Percentiles rank a stretch among this genome's conserved stretches.
Conservation (phyloP, 2,113 vertebrate genomes). For the Mastomys natalensis region DNA sequence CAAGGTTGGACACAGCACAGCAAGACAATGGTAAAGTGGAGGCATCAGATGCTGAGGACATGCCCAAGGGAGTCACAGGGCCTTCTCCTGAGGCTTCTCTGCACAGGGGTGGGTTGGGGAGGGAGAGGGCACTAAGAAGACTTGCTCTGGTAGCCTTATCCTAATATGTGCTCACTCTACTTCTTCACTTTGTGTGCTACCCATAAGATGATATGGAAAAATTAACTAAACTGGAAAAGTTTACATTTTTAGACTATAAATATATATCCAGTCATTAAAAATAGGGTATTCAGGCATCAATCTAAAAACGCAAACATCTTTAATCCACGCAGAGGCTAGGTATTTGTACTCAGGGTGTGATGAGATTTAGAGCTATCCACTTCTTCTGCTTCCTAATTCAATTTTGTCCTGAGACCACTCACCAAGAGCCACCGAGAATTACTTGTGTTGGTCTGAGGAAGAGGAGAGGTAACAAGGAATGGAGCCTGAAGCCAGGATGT, state of each 20-base stretch:
- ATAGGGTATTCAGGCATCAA: neutral
- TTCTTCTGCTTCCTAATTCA: constrained; percentile 45
- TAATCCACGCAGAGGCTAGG: neutral
- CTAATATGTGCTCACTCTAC: neutral
- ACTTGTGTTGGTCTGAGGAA: neutral
- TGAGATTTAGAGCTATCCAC: too few relatives aligned
- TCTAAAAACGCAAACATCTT: neutral
- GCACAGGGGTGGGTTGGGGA: neutral
- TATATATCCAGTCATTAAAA: neutral
- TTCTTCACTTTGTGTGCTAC: neutral
- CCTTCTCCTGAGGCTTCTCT: constrained; percentile 20
- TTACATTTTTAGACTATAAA: constrained; percentile 50
- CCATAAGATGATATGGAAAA: neutral
- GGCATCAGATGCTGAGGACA: neutral
- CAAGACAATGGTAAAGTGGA: neutral
- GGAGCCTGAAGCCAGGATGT: neutral
- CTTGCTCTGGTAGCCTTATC: constrained; percentile 25
- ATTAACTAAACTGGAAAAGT: constrained; percentile 33
- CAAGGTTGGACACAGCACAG: neutral
- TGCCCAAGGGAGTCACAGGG: neutral
- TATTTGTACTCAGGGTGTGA: neutral
- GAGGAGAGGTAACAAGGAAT: neutral
- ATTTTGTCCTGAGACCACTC: constrained; percentile 43
- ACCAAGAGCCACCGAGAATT: constrained; percentile 1
- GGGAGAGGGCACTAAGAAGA: neutral